Evolutionary conservation across 2,888 invertebrate species (phyloP).

Genomic region (Nineta flava): DNA sequence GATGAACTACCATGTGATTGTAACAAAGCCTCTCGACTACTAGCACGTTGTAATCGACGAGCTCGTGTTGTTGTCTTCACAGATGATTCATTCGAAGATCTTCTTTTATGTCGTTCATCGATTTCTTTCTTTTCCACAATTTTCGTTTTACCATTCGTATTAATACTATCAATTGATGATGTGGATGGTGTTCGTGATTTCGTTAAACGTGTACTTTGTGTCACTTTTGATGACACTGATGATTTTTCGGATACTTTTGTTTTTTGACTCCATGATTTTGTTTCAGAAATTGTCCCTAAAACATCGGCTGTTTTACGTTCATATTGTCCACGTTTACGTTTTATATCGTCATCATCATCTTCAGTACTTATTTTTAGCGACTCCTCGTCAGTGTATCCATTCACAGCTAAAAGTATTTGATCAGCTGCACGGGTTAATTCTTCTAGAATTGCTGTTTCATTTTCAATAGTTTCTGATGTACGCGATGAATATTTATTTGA

Average conservation of each 20-base stretch:
- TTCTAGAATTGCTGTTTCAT: slow-evolving; percentile 27
- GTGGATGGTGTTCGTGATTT: slow-evolving; percentile 24
- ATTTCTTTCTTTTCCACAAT: background rate
- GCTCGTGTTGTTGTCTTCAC: slow-evolving; percentile 22
- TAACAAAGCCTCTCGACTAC: slow-evolving; percentile 31
- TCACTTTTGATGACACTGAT: slow-evolving; percentile 10
- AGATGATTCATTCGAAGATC: slow-evolving; percentile 14
- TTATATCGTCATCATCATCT: slow-evolving; percentile 23
- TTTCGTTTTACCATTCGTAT: slow-evolving; percentile 10
- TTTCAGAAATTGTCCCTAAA: slow-evolving; percentile 28
- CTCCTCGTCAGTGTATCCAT: slow-evolving; percentile 34
- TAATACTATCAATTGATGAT: slow-evolving; percentile 26
- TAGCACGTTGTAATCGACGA: slow-evolving; percentile 30
- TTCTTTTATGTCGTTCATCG: slow-evolving; percentile 15
- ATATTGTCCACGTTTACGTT: slow-evolving; percentile 20
- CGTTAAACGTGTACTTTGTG: slow-evolving; percentile 11
- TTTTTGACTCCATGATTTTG: slow-evolving; percentile 23
- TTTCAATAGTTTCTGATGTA: slow-evolving; percentile 25
- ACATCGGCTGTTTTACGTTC: slow-evolving; percentile 15
- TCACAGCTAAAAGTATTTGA: slow-evolving; percentile 38
- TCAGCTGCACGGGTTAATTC: slow-evolving; percentile 41
- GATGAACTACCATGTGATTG: slow-evolving; percentile 33
- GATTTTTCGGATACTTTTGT: slow-evolving; percentile 2
- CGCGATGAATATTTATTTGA: slow-evolving; percentile 13
- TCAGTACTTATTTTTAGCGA: slow-evolving; percentile 21